Percentiles rank a stretch among this genome's conserved stretches.
These are phyloP conservation scores for Thecophora atra DNA, from an alignment of 2,888 invertebrate genomes.

Conservation along the genomic window DNA sequence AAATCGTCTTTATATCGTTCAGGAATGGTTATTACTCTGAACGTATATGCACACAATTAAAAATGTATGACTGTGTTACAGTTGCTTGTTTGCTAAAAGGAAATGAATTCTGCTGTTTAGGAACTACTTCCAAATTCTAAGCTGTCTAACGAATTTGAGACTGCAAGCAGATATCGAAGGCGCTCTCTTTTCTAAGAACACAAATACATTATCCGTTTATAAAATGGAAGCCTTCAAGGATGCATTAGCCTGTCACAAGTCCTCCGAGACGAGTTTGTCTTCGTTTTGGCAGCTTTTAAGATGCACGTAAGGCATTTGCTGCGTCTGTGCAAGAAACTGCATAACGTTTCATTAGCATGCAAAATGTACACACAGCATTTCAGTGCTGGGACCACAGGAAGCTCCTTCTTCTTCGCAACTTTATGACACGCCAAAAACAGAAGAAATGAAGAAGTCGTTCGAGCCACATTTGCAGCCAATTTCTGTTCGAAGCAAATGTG, in stretches of 20 bases:
- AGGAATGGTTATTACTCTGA: too few relatives aligned
- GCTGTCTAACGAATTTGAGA: slow-evolving; percentile 19
- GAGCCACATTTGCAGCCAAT: slow-evolving; percentile 44
- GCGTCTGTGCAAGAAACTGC: slow-evolving; percentile 37
- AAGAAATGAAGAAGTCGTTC: slow-evolving; percentile 32
- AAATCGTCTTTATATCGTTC: too few relatives aligned
- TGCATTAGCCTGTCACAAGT: slow-evolving; percentile 65
- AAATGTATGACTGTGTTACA: background rate
- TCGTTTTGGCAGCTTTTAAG: slow-evolving; percentile 38
- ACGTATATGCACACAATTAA: too few relatives aligned
- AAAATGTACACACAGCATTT: slow-evolving; percentile 41
- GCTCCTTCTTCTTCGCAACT: slow-evolving; percentile 35
- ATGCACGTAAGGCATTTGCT: slow-evolving; percentile 13
- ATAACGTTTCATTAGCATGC: slow-evolving; percentile 46
- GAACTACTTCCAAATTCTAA: slow-evolving; percentile 10
- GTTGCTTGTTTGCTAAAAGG: background rate
- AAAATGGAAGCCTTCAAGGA: slow-evolving; percentile 64
- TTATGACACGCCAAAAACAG: slow-evolving; percentile 42
- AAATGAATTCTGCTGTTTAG: slow-evolving; percentile 6
- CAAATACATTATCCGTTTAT: slow-evolving; percentile 64
- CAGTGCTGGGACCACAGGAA: slow-evolving; percentile 53
- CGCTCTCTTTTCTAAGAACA: slow-evolving; percentile 47
- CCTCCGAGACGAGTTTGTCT: slow-evolving; percentile 55
- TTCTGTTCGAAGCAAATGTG: slow-evolving; percentile 42
- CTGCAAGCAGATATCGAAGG: background rate